Base-by-base conservation (phyloP, 2,888 invertebrate genomes). In the Brachynemurus nebulosus region DNA sequence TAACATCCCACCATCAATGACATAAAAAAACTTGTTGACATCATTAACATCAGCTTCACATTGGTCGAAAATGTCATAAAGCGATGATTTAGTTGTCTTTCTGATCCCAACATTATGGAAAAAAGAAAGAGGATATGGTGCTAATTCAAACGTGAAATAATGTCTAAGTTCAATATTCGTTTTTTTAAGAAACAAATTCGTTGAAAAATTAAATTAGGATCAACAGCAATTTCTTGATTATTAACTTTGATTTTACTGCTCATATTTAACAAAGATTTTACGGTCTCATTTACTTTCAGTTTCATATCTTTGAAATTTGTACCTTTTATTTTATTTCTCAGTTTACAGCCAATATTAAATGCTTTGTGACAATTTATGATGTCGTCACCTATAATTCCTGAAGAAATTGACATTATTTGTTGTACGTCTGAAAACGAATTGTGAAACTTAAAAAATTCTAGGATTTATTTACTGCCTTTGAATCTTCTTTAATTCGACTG, bases 1-100 rank as follows among this genome's bases (percentile, higher is more conserved):
- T 42, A 47, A 38, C 45, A 45, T 49, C 7, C 45, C 44, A 36
- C 45, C 44, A 23, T 47, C 44, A 42, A 48, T 49, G 9, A 35
- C 36, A 12, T 35, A 6, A 48, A 41, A 4, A 12, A 12, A 5
- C 4, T 35, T 27, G 12, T 27, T 2, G 3, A 27, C 14, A 35
- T 9, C 1, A 12, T 17, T 14, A 33, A 43, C 27, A 25, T 34
- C 25, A 35, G 17, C 16, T 17, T 11, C 9, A 2, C 2, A 27
- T 47, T 36, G 33, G 46, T 47, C 42, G 17, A 47, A 47, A 45
- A 49, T 8, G 12, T 49, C 49, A 30, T 48, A 48, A 33, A 48
- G 46, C 19, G 46, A 42, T 12, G 41, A 40, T 40, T 47, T 45
- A 21, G 40, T 5, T 17, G 14, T 34, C 47, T 48, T 34, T 34